A percentile compares a stretch with the other conserved stretches of the same genome.
These are phyloP conservation scores for Euphydryas editha DNA, from an alignment of 2,888 invertebrate species.

Conservation along the genomic window DNA sequence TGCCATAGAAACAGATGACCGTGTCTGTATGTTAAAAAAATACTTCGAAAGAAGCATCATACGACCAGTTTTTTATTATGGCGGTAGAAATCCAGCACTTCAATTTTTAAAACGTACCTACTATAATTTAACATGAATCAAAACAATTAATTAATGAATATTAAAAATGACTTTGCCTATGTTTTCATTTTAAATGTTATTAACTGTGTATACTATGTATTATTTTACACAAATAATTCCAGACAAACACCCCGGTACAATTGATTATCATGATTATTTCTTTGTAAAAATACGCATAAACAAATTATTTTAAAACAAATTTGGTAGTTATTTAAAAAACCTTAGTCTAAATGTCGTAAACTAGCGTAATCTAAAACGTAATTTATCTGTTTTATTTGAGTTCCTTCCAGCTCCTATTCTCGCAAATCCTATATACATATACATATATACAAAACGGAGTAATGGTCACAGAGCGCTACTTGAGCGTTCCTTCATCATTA, in stretches of 20 bases:
- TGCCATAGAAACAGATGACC: too few relatives aligned
- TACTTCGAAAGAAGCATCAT: too few relatives aligned
- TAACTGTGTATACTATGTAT: neutral
- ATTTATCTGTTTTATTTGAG: constrained; percentile 14
- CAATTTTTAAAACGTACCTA: too few relatives aligned
- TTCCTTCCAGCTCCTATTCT: neutral
- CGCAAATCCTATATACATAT: neutral
- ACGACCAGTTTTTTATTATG: too few relatives aligned
- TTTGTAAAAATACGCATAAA: neutral
- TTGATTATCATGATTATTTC: neutral
- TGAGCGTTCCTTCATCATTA: constrained; percentile 29
- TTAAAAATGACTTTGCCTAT: too few relatives aligned
- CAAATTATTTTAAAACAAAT: neutral
- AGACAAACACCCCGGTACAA: neutral
- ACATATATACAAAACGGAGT: constrained; percentile 15
- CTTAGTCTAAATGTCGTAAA: neutral
- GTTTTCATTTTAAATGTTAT: too few relatives aligned
- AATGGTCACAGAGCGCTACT: constrained; percentile 22
- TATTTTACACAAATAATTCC: neutral
- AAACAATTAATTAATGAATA: too few relatives aligned
- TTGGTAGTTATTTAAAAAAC: neutral
- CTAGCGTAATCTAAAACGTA: constrained; percentile 4
- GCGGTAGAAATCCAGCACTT: too few relatives aligned
- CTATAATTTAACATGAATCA: too few relatives aligned
- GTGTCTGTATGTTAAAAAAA: too few relatives aligned